Percentiles rank a stretch among this genome's conserved stretches.
phyloP scores from a whole-genome alignment of 2,113 vertebrate genomes.

The Pontoporia blainvillei region DNA sequence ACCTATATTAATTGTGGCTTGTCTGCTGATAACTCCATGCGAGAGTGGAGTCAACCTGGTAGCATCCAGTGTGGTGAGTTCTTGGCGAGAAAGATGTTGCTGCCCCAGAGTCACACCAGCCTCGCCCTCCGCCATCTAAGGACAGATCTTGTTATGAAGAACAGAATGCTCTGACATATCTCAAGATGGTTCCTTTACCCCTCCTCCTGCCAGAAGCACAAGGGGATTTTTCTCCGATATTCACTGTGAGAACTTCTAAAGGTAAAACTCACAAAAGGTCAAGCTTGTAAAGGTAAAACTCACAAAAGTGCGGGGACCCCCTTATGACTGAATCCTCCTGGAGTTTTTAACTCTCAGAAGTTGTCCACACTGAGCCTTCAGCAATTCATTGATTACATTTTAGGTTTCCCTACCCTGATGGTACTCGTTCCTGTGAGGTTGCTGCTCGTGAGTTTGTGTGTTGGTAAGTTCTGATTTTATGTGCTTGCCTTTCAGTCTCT shows the following conservation, averaged over 20 bases:
- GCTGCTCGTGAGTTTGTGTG: not conserved
- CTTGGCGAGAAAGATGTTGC: no score
- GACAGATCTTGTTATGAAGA: not conserved
- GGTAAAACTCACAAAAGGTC: not conserved
- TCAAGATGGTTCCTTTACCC: not conserved
- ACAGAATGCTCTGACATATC: not conserved
- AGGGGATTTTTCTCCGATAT: not conserved
- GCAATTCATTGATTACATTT: not conserved
- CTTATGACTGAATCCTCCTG: not conserved
- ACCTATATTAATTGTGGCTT: no score
- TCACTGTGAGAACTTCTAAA: not conserved
- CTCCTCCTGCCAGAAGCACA: not conserved
- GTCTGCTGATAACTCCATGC: no score
- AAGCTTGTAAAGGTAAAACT: not conserved
- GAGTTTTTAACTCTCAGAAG: not conserved
- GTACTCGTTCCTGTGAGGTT: not conserved
- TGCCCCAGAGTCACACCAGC: no score
- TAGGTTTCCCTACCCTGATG: not conserved
- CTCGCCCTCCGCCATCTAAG: not conserved
- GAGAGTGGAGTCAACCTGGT: no score
- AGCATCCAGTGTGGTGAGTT: no score
- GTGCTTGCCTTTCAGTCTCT: not conserved
- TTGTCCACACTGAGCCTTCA: not conserved
- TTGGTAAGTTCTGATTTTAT: not conserved
- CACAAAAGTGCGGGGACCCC: not conserved